Evolutionary conservation across 1,140 invertebrate species (phyloP), one percentile per base, ranked within the genome.

Genomic region (Mycetomoellerius zeteki): DNA sequence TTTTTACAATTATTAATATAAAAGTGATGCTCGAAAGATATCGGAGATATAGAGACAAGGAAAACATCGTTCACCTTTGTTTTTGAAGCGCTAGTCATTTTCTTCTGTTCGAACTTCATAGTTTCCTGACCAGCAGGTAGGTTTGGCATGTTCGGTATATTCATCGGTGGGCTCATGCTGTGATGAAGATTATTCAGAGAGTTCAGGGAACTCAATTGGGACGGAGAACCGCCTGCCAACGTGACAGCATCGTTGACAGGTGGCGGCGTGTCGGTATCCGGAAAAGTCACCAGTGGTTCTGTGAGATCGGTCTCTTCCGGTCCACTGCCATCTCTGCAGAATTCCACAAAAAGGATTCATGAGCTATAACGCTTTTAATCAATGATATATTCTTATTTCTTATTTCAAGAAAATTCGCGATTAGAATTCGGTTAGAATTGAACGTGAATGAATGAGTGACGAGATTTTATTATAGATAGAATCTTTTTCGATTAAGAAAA

Each of bases 81-180:
- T 87, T 97, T 98, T 16, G 97, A 97, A 5, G 97, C 97, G 33
- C 97, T 98, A 43, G 97, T 97, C 91, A 97, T 96, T 90, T 97
- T 96, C 92, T 97, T 98, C 94, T 97, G 97, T 95, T 97, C 97
- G 93, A 96, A 98, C 95, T 97, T 98, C 93, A 97, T 96, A 91
- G 97, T 97, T 94, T 97, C 96, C 89, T 96, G 92, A 58, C 95
- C 93, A 81, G 94, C 90, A 88, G 95, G 90, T 72, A 95, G 84
- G 89, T 90, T 94, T 21, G 92, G 88, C 43, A 95, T 95, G 54
- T 88, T 93, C 37, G 93, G 86, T 21, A 94, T 94, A 14, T 94
- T 93, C 58, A 94, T 93, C 5, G 93, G 90, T 0, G 92, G 91
- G 14, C 89, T 93, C 85, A 95, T 92, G 69, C 89, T 88, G 87